Percentiles rank a stretch among this genome's conserved stretches.
Conservation (phyloP, 92 coral and sea anemone genomes). For the Blastomussa wellsi region DNA sequence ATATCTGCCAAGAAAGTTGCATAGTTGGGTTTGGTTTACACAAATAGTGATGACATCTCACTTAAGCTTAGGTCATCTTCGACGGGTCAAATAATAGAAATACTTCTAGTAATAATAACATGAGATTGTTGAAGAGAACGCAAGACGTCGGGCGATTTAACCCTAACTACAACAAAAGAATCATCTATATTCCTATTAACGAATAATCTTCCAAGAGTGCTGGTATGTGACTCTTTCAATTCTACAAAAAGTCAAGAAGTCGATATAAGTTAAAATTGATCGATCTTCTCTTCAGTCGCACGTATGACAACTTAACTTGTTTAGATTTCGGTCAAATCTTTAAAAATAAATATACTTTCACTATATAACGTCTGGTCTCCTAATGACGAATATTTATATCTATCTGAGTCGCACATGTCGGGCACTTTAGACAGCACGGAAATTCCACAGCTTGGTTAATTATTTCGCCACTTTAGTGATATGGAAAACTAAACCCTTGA, state of each 20-base stretch:
- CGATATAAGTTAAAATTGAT: neutral
- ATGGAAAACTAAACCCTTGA: neutral
- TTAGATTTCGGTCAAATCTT: constrained; percentile 6
- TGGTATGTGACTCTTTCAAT: neutral
- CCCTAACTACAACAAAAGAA: neutral
- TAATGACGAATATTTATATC: neutral
- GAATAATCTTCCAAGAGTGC: neutral
- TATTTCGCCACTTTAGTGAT: neutral
- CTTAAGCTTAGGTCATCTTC: neutral
- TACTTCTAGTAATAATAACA: neutral
- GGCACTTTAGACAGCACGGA: neutral
- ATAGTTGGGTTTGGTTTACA: neutral
- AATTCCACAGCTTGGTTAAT: neutral
- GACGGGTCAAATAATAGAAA: neutral
- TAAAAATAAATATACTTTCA: neutral
- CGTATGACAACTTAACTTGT: neutral
- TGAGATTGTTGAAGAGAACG: too few relatives aligned
- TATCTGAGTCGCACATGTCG: neutral
- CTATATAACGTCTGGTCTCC: neutral
- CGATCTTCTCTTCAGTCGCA: neutral
- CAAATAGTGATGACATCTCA: neutral
- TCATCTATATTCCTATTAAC: neutral
- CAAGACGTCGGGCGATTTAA: neutral
- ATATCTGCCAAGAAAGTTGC: neutral
- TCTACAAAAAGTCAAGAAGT: neutral